These are phyloP conservation scores for Polydrusus tereticollis DNA, from an alignment of 2,888 invertebrate species.

Conservation along the genomic window DNA sequence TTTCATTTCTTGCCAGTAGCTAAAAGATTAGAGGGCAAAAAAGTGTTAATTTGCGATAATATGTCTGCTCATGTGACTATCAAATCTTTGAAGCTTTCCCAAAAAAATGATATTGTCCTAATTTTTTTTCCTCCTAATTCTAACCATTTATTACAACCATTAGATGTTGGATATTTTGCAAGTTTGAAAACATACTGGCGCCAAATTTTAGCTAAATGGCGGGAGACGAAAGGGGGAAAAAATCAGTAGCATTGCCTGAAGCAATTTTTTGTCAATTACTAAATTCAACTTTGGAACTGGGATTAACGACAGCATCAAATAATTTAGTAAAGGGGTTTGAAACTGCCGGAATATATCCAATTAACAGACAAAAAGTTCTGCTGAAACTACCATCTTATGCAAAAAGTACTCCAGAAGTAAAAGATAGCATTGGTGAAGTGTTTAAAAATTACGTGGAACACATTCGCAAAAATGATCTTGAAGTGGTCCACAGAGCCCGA, in stretches of 20 bases:
- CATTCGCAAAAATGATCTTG: slow-evolving; percentile 27
- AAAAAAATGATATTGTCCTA: no score
- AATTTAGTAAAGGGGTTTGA: slow-evolving; percentile 33
- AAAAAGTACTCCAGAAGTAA: slow-evolving; percentile 13
- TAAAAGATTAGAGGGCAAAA: no score
- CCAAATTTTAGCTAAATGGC: no score
- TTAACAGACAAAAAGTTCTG: slow-evolving; percentile 26
- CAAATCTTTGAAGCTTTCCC: no score
- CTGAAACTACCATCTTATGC: slow-evolving; percentile 19
- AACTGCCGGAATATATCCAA: slow-evolving; percentile 24
- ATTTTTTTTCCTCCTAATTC: no score
- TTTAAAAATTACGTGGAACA: slow-evolving; percentile 22
- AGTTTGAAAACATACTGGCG: slow-evolving; percentile 14
- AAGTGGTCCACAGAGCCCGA: slow-evolving; percentile 10
- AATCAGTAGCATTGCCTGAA: no score
- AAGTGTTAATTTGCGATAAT: no score
- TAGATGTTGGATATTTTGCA: slow-evolving; percentile 32
- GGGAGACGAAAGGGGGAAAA: no score
- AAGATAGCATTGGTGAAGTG: slow-evolving; percentile 13
- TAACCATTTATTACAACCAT: not conserved
- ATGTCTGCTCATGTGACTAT: no score
- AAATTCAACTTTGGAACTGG: slow-evolving; percentile 18
- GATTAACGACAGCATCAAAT: slow-evolving; percentile 27
- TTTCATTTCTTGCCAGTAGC: no score
- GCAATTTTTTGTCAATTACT: no score